Evolutionary conservation across 1,140 invertebrate species (phyloP), one percentile per base, ranked within the genome.

Genomic region (Harlomillsia oculata): DNA sequence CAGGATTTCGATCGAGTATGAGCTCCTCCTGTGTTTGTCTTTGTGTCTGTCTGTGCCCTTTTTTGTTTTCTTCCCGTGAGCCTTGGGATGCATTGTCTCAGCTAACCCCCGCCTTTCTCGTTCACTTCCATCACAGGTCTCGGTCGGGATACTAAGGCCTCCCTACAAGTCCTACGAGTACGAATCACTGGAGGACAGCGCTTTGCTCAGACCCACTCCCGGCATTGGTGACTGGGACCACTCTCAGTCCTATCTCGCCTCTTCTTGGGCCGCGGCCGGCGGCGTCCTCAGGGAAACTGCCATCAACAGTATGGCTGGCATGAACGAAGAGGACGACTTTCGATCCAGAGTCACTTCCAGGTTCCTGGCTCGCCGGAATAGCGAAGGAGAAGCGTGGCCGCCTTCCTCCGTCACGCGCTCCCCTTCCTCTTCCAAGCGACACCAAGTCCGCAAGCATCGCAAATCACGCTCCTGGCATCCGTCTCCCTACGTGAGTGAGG

Each of bases 391-490:
- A 41, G 56, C 66, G 13, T 69, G 71, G 59, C 61, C 67, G 13
- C 62, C 59, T 18, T 28, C 57, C 21, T 55, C 61, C 34, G 28
- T 55, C 11, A 36, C 51, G 4, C 49, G 46, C 16, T 53, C 52
- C 5, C 29, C 53, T 20, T 53, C 55, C 18, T 55, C 54, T 20
- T 43, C 56, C 13, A 57, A 59, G 20, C 54, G 69, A 14, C 63
- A 67, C 40, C 60, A 70, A 28, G 34, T 64, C 14, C 60, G 67
- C n/a, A 69, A 69, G 53, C 59, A 68, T 39, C 63, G 72, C 13
- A 77, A 77, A 53, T 74, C 77, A 2, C 72, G 76, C 18, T 79
- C 77, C 8, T 79, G 77, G 77, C 76, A 79, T 60, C 78, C 78
- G 3, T 78, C 77, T 1, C 78, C 77, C 5, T 77, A 77, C 57